Conservation (phyloP, 2,113 vertebrate species). For the Microcebus lehilahytsara region DNA sequence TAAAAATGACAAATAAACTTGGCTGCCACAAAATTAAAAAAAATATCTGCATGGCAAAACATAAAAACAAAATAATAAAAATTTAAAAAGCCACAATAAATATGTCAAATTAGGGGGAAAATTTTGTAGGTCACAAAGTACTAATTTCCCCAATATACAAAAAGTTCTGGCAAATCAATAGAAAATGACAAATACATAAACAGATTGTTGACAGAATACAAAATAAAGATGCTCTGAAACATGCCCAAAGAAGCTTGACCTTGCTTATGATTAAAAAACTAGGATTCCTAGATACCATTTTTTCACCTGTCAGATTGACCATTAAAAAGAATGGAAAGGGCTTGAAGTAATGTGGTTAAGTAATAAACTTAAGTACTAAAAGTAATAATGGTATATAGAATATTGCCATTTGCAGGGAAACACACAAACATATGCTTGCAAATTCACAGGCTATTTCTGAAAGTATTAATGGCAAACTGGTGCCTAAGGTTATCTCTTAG, state of each 20-base stretch:
- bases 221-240: background rate
- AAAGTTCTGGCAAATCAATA: background rate
- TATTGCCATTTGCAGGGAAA: background rate
- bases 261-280: background rate
- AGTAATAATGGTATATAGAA: background rate
- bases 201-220: background rate
- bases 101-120: background rate
- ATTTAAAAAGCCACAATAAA: background rate
- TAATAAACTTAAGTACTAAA: slow-evolving; percentile 7
- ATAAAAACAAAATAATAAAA: background rate
- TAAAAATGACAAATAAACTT: background rate
- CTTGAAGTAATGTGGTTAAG: background rate
- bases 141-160: background rate
- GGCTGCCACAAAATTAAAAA: background rate
- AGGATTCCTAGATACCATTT: background rate
- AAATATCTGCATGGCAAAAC: background rate
- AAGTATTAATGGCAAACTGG: background rate
- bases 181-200: background rate
- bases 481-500: background rate
- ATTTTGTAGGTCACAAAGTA: background rate
- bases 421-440: background rate
- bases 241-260: background rate
- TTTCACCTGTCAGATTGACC: background rate
- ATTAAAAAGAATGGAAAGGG: background rate
- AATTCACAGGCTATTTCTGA: background rate